Evolutionary conservation across 2,797 vertebrate species (phyloP).

Genomic region (Phrynocephalus vlangalii): DNA sequence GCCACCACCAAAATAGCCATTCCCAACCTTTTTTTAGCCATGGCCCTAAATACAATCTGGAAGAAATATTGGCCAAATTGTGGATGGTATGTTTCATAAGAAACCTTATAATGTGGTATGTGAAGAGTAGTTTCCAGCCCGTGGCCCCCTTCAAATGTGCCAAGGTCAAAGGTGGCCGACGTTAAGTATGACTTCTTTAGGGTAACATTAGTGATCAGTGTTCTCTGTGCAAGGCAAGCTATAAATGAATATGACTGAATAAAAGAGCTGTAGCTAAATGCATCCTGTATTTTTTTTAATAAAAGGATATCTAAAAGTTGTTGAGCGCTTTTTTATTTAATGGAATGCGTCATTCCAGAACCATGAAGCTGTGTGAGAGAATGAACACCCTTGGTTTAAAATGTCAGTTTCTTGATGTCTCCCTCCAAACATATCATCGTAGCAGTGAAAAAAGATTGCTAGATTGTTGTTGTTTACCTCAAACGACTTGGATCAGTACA

Average conservation of each 20-base stretch:
- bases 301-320: not conserved
- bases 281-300: not conserved
- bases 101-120: too few relatives aligned
- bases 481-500: not conserved
- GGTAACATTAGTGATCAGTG: not conserved
- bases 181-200: too few relatives aligned
- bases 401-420: not conserved
- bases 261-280: not conserved
- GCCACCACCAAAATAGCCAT: too few relatives aligned
- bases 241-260: not conserved
- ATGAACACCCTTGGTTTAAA: not conserved
- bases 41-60: too few relatives aligned
- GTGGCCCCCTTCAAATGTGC: too few relatives aligned
- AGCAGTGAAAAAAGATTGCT: not conserved
- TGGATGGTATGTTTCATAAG: too few relatives aligned
- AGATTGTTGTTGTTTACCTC: too few relatives aligned
- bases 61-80: too few relatives aligned
- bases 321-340: not conserved
- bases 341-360: not conserved
- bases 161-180: too few relatives aligned
- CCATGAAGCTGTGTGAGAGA: not conserved
- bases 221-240: not conserved
- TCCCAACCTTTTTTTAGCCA: too few relatives aligned
- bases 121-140: too few relatives aligned
- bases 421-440: not conserved